Conservation (phyloP, 1,140 invertebrate species). For the Sitobion miscanthi region DNA sequence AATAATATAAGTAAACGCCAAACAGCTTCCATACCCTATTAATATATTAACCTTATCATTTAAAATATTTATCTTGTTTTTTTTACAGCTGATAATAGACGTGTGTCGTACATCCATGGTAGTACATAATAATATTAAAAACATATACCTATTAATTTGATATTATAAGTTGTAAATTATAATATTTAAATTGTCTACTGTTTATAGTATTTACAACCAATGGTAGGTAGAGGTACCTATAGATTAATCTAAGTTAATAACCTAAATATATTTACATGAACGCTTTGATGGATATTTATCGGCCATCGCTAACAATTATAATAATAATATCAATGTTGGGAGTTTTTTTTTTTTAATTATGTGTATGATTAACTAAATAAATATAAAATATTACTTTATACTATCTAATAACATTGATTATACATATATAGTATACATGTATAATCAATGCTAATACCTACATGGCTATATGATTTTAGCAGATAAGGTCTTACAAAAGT, state of each 20-base stretch:
- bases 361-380: not conserved
- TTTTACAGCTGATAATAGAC: not conserved
- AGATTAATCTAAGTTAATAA: not conserved
- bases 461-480: not conserved
- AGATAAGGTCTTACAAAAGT: not conserved
- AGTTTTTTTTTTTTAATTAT: not conserved
- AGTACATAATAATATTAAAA: not conserved
- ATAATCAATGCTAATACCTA: not conserved
- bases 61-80: constrained; percentile 7
- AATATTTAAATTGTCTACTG: not conserved
- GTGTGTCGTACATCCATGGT: too few relatives aligned
- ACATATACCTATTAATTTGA: not conserved
- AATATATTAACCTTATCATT: constrained; percentile 2
- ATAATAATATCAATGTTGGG: not conserved
- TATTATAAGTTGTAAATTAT: not conserved
- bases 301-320: not conserved
- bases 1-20: not conserved
- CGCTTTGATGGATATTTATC: not conserved
- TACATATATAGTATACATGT: too few relatives aligned
- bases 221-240: not conserved
- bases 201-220: not conserved
- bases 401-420: too few relatives aligned
- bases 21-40: not conserved
- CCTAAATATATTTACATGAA: not conserved
- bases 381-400: not conserved